Base-by-base conservation (phyloP, 2,113 vertebrate species). In the Semicossyphus pulcher region DNA sequence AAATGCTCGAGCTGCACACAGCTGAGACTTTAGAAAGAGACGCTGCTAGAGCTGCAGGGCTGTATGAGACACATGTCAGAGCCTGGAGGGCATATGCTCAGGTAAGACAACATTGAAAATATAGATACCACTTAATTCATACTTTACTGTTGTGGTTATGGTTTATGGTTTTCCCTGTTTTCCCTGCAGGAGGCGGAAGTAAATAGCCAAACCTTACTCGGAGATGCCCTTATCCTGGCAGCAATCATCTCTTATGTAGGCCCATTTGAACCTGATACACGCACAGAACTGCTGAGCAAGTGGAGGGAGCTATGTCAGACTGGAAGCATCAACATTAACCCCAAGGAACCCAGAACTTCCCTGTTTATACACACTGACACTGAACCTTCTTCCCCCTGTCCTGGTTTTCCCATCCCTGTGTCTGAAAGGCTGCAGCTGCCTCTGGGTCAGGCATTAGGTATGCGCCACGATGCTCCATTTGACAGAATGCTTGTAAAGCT, bases 211-310 rank as follows among this genome's bases (percentile, higher is more conserved):
- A 91, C 89, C 0, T 4, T 93, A 23, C 51, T 72, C 0, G 94
- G 94, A 6, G 94, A 97, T 10, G 88, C 95, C 7, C 80, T 97
- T 5, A 53, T 95, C 25, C 85, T 94, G 44, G 94, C 95, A 4
- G 95, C 95, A 0, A 75, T 91, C 14, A 21, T 95, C 12, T 48
- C 88, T 8, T 97, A 96, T 81, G 85, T 94, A 62, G 95, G 95
- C 10, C 92, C 93, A 15, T 96, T 97, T 70, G 82, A 84, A 5
- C 69, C 93, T 3, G 44, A 52, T 1, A 31, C 90, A 10, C 93
- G 93, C 10, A 69, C 79, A 25, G 93, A 95, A 54, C 83, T 97
- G 2, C 59, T 95, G 14, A 67, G 69, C 32, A 96, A 95, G 76
- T 96, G 96, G 95, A 89, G 80, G 51, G 71, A 75, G 4, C 25